Conservation (phyloP, 2,797 vertebrate species). For the Coreius guichenoti region DNA sequence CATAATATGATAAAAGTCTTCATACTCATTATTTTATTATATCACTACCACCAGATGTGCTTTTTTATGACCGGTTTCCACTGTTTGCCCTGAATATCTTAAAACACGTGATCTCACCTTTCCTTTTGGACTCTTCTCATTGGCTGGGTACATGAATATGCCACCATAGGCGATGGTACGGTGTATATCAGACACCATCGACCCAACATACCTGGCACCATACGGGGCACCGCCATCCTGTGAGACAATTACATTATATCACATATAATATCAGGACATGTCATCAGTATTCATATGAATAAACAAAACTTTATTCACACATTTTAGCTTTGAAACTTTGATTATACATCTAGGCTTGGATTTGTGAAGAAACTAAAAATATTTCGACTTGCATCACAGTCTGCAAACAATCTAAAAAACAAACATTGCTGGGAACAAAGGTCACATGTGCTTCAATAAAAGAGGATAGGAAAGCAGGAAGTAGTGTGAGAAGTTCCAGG, state of each 20-base stretch:
- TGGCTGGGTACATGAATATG: conserved; percentile 98
- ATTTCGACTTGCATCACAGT: neutral
- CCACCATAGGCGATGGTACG: conserved; percentile 94
- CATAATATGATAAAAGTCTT: neutral
- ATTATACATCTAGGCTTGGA: neutral
- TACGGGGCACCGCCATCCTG: conserved; percentile 93
- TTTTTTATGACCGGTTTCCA: neutral
- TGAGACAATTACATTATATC: conserved; percentile 23
- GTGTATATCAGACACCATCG: conserved; percentile 96
- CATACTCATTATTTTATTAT: neutral
- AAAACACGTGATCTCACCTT: conserved; percentile 78
- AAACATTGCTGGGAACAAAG: neutral
- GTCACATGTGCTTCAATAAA: neutral
- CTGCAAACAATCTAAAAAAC: neutral
- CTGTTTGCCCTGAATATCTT: neutral
- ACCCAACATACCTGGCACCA: conserved; percentile 92
- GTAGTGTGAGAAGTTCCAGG: conserved; percentile 2
- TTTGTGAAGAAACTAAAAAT: neutral
- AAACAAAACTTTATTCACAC: neutral
- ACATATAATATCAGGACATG: neutral
- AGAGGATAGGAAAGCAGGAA: conserved; percentile 35
- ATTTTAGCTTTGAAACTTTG: neutral
- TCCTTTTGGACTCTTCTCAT: conserved; percentile 96
- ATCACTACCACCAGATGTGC: neutral
- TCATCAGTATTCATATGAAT: neutral